Conservation (phyloP, 2,888 invertebrate genomes). For the Ecliptopera silaceata region DNA sequence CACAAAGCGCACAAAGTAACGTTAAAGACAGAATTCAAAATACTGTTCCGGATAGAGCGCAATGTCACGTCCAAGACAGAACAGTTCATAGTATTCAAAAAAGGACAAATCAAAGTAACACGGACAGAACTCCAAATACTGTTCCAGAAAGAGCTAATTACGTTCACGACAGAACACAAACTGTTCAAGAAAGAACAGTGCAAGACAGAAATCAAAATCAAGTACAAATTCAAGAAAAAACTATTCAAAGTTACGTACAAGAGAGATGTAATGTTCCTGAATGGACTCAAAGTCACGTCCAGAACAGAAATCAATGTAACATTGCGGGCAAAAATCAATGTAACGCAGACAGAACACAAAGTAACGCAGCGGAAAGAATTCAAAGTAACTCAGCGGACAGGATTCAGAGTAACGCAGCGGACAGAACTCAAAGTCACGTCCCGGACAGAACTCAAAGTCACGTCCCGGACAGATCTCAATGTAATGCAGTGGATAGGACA, state of each 20-base stretch:
- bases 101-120: no score
- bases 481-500: neutral
- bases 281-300: neutral
- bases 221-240: no score
- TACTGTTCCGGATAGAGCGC: no score
- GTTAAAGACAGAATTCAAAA: neutral
- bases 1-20: neutral
- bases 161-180: no score
- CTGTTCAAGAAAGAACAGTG: no score
- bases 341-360: neutral
- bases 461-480: neutral
- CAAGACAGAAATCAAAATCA: no score
- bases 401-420: neutral
- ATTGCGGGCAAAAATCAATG: neutral
- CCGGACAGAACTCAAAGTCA: neutral
- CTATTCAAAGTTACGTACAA: conserved; percentile 1
- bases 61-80: neutral
- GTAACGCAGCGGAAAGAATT: neutral
- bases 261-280: neutral
- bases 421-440: neutral
- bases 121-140: no score
- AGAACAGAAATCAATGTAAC: neutral
- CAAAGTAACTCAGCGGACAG: neutral
- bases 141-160: no score
- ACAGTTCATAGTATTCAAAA: neutral